Percentiles rank a stretch among this genome's conserved stretches.
phyloP scores from a whole-genome alignment of 2,888 invertebrate species.

The Sphaeridia pumilis region DNA sequence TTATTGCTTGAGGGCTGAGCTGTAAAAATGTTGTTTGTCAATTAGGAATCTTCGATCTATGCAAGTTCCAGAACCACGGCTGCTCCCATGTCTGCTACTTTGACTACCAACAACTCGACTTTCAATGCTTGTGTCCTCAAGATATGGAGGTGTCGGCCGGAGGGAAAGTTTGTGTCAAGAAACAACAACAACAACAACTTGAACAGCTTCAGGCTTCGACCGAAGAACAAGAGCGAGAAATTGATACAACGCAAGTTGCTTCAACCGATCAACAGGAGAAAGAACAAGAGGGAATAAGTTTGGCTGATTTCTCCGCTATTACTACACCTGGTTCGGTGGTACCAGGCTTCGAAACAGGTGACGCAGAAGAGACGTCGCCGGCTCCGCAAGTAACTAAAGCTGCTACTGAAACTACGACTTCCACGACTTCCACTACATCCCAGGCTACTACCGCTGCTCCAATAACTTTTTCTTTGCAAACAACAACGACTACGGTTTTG shows the following conservation, averaged over 20 bases:
- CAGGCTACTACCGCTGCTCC: not conserved
- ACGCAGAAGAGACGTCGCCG: not conserved
- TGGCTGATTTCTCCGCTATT: too few species aligned
- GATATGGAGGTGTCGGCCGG: conserved; percentile 45
- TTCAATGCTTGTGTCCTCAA: conserved; percentile 54
- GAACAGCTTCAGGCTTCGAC: not conserved
- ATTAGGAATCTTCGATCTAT: conserved; percentile 39
- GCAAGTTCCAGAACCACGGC: conserved; percentile 51
- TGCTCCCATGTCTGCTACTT: conserved; percentile 59
- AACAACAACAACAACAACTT: too few species aligned
- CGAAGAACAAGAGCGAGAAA: not conserved
- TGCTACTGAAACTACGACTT: not conserved
- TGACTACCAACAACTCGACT: conserved; percentile 50
- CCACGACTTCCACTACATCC: not conserved
- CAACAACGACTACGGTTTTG: not conserved
- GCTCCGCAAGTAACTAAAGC: not conserved
- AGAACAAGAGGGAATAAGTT: not conserved
- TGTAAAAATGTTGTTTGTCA: too few species aligned
- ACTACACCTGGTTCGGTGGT: not conserved
- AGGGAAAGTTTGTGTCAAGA: conserved; percentile 42
- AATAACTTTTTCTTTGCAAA: not conserved
- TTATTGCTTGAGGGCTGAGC: too few species aligned
- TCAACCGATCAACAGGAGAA: not conserved
- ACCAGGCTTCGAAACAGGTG: not conserved
- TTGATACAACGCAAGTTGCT: not conserved